These are phyloP conservation scores for Troides oblongomaculatus DNA, from an alignment of 2,888 invertebrate genomes.

Conservation along the genomic window DNA sequence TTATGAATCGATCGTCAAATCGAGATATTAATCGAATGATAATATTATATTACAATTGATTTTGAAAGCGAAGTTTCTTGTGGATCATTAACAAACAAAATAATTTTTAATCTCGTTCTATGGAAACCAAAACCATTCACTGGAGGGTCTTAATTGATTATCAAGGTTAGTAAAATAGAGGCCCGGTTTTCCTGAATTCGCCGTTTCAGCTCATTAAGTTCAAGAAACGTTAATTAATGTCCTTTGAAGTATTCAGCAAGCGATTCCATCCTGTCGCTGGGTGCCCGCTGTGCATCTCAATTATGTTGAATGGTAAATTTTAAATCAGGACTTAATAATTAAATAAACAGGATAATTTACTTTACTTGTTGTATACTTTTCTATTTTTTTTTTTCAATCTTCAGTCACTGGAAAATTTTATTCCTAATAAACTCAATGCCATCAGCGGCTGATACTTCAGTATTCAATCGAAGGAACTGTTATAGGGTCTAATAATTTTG, in stretches of 20 bases:
- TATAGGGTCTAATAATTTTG: too few relatives aligned
- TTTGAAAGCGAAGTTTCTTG: neutral
- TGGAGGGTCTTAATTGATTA: constrained; percentile 37
- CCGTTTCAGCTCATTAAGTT: constrained; percentile 62
- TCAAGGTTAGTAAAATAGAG: constrained; percentile 41
- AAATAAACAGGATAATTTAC: constrained; percentile 19
- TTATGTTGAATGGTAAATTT: constrained; percentile 41
- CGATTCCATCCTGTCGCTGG: constrained; percentile 51
- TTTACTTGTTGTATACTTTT: neutral
- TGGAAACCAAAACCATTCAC: constrained; percentile 29
- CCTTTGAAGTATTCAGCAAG: constrained; percentile 62
- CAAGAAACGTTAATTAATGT: constrained; percentile 64
- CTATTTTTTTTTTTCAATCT: neutral
- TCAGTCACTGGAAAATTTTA: neutral
- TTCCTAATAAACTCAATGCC: neutral
- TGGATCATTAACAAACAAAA: too few relatives aligned
- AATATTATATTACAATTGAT: too few relatives aligned
- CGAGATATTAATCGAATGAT: too few relatives aligned
- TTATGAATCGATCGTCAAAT: too few relatives aligned
- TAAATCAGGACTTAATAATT: constrained; percentile 14
- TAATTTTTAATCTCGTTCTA: neutral
- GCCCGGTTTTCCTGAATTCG: constrained; percentile 34
- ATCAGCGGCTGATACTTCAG: too few relatives aligned
- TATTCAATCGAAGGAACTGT: too few relatives aligned
- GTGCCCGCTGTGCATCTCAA: constrained; percentile 51